Evolutionary conservation across 2,797 vertebrate species (phyloP), one percentile per base, ranked within the genome.

Genomic region (Crossoptilon crossoptilon): DNA sequence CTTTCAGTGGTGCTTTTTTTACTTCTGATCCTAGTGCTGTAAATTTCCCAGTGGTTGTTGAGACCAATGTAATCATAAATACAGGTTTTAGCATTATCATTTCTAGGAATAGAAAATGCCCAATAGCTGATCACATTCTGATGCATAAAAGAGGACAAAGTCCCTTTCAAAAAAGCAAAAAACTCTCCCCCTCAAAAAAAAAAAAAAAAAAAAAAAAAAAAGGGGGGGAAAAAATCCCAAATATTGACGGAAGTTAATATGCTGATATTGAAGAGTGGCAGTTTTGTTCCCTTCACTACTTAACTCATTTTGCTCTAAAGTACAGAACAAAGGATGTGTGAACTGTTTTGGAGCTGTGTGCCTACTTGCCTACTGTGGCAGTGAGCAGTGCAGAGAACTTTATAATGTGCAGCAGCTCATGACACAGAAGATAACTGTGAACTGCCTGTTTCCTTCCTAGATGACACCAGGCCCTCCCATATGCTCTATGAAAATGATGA

Each of bases 401-500:
- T 27, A 10, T 29, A 16, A 26, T 83, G 66, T 77, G 41, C 73
- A 64, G 81, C 23, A 84, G 44, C 60, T 56, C 15, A 67, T 96
- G 94, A 93, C 96, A 92, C 70, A 94, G 69, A 60, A 37, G 80
- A n/a, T 95, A 95, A 92, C 92, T 91, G 80, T 66, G 74, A 86
- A 31, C 48, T 96, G 31, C 88, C 64, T 78, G 72, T 63, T 51
- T 77, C 51, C 72, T 67, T 94, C 79, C 59, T 94, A 99, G 99
- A 99, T 97, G 99, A 99, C 56, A 99, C 41, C 41, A 43, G 41
- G 15, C 15, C 41, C 15, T 43, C 15, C 99, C 99, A 99, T 92
- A 99, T 99, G 99, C 99, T 98, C 96, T 98, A 99, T 73, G 98
- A 98, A 27, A 96, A 99, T 29, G 99, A 99, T 79, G 98, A 99